Base-by-base conservation (phyloP, 1,140 invertebrate species). In the Subanguina moxae region DNA sequence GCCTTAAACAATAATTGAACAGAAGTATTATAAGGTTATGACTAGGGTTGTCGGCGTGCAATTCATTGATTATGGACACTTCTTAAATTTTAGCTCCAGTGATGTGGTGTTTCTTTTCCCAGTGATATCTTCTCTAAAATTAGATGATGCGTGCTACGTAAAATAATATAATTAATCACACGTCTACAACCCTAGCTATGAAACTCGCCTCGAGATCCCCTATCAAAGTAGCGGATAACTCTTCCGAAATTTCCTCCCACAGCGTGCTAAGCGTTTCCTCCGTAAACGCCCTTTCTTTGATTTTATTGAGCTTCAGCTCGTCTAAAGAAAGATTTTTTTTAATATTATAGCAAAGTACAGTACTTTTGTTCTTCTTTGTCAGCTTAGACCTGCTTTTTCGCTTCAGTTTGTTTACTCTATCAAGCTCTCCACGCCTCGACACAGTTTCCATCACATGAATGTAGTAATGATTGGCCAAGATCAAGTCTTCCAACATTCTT, bases 381-480 rank as follows among this genome's bases (percentile, higher is more conserved):
- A 59, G 17, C 43, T 67, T 72, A 15, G n/a, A 0, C 56, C 70
- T 72, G 28, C 59, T 76, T 17, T 57, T 0, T 32, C 59, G 38
- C 30, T 75, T 77, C 23, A 28, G 42, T 59, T 74, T 77, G n/a
- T 68, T 23, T 7, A 74, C 58, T 58, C 32, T 58, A 13, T 25
- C 32, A 9, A 74, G 32, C 57, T 59, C 59, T 1, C 75, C 73
- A 7, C n/a, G 17, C 15, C 70, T 59, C 17, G 67, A 56, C 19
- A 70, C 56, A 8, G 61, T 78, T 32, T 75, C 73, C 63, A 75
- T 73, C 23, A 74, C 32, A 43, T 66, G 57, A 30, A 75, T 1
- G 30, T 76, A 75, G 23, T 71, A 75, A 43, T 75, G 73, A 62
- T 75, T 75, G 1, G 75, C 64, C 27, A 75, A 42, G 56, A 75